These are phyloP conservation scores for Erebia epiphron DNA, from an alignment of 2,888 invertebrate genomes.

Conservation along the genomic window DNA sequence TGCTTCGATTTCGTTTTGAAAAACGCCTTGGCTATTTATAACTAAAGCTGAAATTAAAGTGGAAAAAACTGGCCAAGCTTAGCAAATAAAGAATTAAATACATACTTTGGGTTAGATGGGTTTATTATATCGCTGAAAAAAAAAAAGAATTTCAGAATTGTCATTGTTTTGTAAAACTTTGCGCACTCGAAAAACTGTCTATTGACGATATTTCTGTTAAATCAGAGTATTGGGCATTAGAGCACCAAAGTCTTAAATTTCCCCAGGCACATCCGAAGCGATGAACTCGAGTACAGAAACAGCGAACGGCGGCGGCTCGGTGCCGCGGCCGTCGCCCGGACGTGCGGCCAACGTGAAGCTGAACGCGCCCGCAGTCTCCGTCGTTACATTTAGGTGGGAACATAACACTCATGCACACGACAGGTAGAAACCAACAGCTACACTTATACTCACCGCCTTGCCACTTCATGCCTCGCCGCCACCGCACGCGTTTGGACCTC, in stretches of 20 bases:
- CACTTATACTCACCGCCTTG: slow-evolving; percentile 50
- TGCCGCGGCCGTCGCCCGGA: slow-evolving; percentile 62
- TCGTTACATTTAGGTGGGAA: slow-evolving; percentile 97
- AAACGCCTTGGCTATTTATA: no score
- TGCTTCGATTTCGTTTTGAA: no score
- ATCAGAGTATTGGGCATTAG: no score
- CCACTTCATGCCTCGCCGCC: slow-evolving; percentile 45
- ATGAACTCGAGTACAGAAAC: slow-evolving; percentile 43
- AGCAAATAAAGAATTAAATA: no score
- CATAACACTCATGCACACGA: slow-evolving; percentile 82
- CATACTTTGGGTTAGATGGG: no score
- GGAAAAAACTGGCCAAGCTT: no score
- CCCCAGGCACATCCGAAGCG: slow-evolving; percentile 42
- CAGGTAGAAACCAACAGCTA: slow-evolving; percentile 86
- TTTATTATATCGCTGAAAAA: no score
- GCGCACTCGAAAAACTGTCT: no score
- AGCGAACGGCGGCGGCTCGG: slow-evolving; percentile 57
- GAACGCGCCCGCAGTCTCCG: slow-evolving; percentile 90
- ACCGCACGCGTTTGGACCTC: slow-evolving; percentile 6
- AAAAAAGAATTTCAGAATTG: no score
- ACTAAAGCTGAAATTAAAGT: no score
- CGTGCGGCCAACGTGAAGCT: slow-evolving; percentile 78
- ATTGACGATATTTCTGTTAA: no score
- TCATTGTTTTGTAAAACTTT: no score
- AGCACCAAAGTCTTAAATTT: background rate